Base-by-base conservation (phyloP, 2,797 vertebrate genomes). In the Chelidonichthys spinosus region DNA sequence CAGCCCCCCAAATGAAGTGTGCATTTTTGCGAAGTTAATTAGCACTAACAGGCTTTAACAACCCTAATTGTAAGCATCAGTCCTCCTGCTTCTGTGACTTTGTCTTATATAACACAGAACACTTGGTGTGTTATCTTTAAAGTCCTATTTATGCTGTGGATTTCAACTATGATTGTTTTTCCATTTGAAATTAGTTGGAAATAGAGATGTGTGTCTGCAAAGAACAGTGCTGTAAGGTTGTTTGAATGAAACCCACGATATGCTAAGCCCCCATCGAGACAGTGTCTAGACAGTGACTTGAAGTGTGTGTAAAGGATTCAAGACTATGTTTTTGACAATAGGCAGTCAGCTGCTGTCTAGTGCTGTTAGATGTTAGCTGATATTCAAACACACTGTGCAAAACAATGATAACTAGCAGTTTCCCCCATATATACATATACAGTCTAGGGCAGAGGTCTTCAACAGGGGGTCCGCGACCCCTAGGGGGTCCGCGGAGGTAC, bases 111-210 rank as follows among this genome's bases (percentile, higher is more conserved):
- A 46, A 53, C 25, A 25, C 39, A 47, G 2, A 59, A 13, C 1
- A n/a, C 35, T 44, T 46, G 32, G 33, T 70, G 11, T 3, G n/a
- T 65, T 56, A 46, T 63, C 18, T 63, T 25, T 3, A 47, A n/a
- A 61, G 2, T 32, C 46, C 37, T 43, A 49, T 68, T 67, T 37
- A n/a, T 15, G 15, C 47, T 53, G 18, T 54, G 55, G n/a, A 74
- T 72, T 78, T 67, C 0, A 69, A 69, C 35, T 37, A n/a, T 7
- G 36, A 55, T 32, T n/a, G 11, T 40, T 72, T 63, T 66, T 36
- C 25, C 25, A 52, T 36, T 47, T 58, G 2, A 56, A 69, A 60
- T 35, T 25, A 33, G 35, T 54, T 40, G 33, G 9, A 73, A 49
- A 18, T 49, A 18, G 46, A 49, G 10, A 18, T 1, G 47, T 9